Percentiles rank a stretch among this genome's conserved stretches.
These are phyloP conservation scores for Drosophila phalerata DNA, from an alignment of 2,888 invertebrate genomes.

Conservation along the genomic window DNA sequence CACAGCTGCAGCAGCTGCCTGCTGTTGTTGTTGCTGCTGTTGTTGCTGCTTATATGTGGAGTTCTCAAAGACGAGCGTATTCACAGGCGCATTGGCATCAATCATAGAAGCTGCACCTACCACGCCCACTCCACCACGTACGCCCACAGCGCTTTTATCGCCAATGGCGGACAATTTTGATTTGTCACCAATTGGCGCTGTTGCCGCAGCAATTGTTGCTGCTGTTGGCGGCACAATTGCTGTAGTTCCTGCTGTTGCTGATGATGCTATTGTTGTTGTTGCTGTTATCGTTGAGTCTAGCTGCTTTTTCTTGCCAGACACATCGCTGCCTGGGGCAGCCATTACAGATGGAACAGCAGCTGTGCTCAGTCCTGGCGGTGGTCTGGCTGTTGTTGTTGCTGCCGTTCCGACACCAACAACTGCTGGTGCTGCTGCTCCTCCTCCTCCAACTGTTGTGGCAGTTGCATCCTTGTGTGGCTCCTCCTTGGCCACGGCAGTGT, in stretches of 20 bases:
- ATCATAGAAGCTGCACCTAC: constrained; percentile 86
- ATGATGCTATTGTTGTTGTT: neutral
- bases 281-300: constrained; percentile 30
- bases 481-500: constrained; percentile 74
- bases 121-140: constrained; percentile 38
- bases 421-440: neutral
- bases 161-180: constrained; percentile 64
- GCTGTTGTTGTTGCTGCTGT: constrained; percentile 15
- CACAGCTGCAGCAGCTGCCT: constrained; percentile 40
- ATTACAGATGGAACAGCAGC: constrained; percentile 42
- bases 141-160: constrained; percentile 57
- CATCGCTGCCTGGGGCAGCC: constrained; percentile 43
- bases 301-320: constrained; percentile 65
- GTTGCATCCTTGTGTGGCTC: constrained; percentile 56
- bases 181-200: constrained; percentile 62
- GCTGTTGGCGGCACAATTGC: constrained; percentile 38
- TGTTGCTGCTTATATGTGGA: constrained; percentile 92
- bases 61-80: constrained; percentile 96
- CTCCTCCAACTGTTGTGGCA: constrained; percentile 16
- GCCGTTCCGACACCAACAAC: neutral
- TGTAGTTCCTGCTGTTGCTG: constrained; percentile 17
- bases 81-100: constrained; percentile 92
- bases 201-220: constrained; percentile 19
- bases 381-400: constrained; percentile 35
- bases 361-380: constrained; percentile 68